Conservation (phyloP, 2,797 vertebrate species). For the Tympanoctomys barrerae region DNA sequence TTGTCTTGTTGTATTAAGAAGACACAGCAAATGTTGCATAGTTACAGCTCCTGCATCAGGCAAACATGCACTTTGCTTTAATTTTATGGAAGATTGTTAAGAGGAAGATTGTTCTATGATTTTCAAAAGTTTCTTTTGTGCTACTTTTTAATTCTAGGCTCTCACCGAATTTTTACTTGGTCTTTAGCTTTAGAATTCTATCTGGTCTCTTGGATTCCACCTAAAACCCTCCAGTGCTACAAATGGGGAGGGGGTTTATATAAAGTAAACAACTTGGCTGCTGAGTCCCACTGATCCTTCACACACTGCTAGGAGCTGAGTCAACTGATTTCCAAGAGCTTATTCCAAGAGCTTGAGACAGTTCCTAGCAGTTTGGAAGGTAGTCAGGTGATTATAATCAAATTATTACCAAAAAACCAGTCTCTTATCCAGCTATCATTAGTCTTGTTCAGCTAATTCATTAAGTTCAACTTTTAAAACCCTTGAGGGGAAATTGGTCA, state of each 20-base stretch:
- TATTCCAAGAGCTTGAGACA: background rate
- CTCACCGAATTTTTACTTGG: background rate
- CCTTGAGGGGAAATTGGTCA: background rate
- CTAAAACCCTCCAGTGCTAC: background rate
- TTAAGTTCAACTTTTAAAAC: conserved; percentile 28
- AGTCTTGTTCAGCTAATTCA: background rate
- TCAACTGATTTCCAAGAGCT: background rate
- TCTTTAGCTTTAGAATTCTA: background rate
- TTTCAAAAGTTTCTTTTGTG: background rate
- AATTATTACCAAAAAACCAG: background rate
- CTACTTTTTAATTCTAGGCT: background rate
- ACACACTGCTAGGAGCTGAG: background rate
- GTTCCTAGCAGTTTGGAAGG: conserved; percentile 25
- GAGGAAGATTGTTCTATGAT: background rate
- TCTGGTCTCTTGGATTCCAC: background rate
- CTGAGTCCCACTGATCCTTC: background rate
- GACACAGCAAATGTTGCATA: background rate
- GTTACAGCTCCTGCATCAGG: background rate
- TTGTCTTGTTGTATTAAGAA: conserved; percentile 34
- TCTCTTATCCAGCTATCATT: background rate
- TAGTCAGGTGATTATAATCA: background rate
- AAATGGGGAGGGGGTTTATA: background rate
- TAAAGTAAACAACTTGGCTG: background rate
- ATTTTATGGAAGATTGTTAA: background rate
- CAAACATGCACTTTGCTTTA: background rate